Evolutionary conservation across 2,888 invertebrate genomes (phyloP).

Genomic region (Drosophila neonasuta): DNA sequence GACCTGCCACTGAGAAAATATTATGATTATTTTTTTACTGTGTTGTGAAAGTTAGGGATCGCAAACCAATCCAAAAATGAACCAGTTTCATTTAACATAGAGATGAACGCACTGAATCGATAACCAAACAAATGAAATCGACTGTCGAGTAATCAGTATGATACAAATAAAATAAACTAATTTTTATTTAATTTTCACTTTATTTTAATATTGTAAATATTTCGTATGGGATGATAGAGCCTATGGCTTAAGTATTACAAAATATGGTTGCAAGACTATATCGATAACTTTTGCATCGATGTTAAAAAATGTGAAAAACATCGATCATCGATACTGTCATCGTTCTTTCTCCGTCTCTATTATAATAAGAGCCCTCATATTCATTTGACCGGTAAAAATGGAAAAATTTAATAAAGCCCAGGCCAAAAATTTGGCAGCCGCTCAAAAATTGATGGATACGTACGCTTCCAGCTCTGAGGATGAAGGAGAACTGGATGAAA

Average conservation of each 20-base stretch:
- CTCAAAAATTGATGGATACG: conserved; percentile 83
- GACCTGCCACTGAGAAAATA: conserved; percentile 32
- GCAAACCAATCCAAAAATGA: conserved; percentile 34
- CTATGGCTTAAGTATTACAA: no score
- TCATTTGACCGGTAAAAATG: conserved; percentile 46
- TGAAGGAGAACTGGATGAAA: conserved; percentile 83
- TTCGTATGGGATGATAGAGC: no score
- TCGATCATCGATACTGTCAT: background rate
- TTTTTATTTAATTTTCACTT: no score
- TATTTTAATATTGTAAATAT: no score
- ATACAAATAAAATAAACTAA: no score
- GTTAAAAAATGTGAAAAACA: background rate
- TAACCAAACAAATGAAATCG: background rate
- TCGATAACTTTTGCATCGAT: background rate
- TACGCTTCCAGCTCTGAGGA: conserved; percentile 84
- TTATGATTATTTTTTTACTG: conserved; percentile 33
- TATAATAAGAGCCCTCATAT: background rate
- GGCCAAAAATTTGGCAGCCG: conserved; percentile 83
- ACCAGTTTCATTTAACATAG: conserved; percentile 25
- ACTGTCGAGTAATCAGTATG: no score
- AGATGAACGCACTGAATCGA: conserved; percentile 23
- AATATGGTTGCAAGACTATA: no score
- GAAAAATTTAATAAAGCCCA: conserved; percentile 80
- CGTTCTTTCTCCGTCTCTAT: background rate
- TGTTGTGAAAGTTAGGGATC: conserved; percentile 55